Percentiles rank a stretch among this genome's conserved stretches.
Conservation (phyloP, 2,113 vertebrate species). For the Struthidea cinerea region DNA sequence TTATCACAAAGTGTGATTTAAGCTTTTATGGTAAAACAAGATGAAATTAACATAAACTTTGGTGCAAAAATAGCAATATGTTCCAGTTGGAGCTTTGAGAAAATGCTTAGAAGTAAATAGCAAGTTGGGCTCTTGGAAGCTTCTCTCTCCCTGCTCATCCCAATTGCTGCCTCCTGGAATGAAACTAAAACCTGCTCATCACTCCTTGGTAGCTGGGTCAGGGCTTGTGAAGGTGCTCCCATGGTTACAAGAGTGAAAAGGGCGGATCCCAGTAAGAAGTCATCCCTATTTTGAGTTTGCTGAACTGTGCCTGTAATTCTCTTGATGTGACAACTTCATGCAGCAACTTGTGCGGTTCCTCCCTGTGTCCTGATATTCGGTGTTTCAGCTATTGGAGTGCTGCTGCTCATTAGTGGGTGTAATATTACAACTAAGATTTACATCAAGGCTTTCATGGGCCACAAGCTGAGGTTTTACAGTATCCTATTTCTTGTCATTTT, state of each 20-base stretch:
- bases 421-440: not conserved
- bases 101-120: not conserved
- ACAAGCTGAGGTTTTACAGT: not conserved
- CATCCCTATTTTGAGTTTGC: not conserved
- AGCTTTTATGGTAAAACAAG: conserved; percentile 1
- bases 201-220: not conserved
- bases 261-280: not conserved
- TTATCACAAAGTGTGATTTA: not conserved
- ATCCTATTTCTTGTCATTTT: not conserved
- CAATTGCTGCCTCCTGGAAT: not conserved
- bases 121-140: not conserved
- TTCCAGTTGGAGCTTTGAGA: not conserved
- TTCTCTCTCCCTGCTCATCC: not conserved
- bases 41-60: not conserved
- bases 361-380: not conserved
- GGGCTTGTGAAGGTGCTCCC: not conserved
- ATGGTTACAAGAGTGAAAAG: not conserved
- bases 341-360: not conserved
- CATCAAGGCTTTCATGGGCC: not conserved
- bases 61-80: not conserved
- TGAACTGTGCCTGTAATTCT: not conserved
- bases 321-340: not conserved
- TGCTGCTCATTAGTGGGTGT: not conserved
- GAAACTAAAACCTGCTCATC: not conserved
- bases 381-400: not conserved